Conservation (phyloP, 1,140 invertebrate species). For the Aphis gossypii region DNA sequence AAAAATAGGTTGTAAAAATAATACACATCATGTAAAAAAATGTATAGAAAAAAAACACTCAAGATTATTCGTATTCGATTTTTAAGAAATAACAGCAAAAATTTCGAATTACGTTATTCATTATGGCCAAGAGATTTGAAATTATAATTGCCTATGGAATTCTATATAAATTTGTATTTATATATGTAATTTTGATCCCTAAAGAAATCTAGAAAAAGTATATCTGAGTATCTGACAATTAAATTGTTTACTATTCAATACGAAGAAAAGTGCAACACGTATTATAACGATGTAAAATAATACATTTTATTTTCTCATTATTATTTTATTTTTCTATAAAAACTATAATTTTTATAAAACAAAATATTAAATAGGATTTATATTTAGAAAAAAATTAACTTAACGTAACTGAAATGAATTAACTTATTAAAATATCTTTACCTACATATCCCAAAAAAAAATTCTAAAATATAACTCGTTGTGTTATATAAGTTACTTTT, state of each 20-base stretch:
- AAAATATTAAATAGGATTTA: too few relatives aligned
- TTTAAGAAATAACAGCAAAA: neutral
- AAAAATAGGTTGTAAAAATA: neutral
- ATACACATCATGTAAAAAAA: neutral
- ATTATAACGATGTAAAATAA: neutral
- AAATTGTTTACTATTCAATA: too few relatives aligned
- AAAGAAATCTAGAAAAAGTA: neutral
- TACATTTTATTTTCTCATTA: neutral
- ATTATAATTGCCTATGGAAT: neutral
- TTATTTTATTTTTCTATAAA: neutral
- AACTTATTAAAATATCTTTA: too few relatives aligned
- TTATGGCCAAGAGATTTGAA: neutral
- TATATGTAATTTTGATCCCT: neutral
- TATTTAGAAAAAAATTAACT: neutral
- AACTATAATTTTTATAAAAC: too few relatives aligned
- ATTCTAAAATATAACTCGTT: neutral
- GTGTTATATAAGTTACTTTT: neutral
- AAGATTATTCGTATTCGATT: neutral
- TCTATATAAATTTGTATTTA: neutral
- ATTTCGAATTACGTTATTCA: fast-evolving
- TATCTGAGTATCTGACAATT: too few relatives aligned
- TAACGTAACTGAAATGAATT: too few relatives aligned
- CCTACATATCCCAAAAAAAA: neutral
- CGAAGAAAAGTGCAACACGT: too few relatives aligned
- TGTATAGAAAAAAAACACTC: neutral